Conservation (phyloP, 1,140 invertebrate genomes). For the Diachasmimorpha longicaudata region DNA sequence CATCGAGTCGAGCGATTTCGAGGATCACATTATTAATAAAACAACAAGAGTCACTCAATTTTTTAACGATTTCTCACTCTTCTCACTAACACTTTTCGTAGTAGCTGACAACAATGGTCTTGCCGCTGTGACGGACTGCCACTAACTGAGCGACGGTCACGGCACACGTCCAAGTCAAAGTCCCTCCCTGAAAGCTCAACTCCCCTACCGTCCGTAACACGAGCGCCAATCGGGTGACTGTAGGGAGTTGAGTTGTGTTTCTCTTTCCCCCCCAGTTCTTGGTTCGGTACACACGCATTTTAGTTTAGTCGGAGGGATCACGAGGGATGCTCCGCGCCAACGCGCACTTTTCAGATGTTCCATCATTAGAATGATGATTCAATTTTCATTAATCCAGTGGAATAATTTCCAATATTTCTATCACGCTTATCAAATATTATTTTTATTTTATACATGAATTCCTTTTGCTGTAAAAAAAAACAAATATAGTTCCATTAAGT, state of each 20-base stretch:
- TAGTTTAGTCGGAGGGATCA: slow-evolving; percentile 4
- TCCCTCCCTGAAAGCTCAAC: slow-evolving; percentile 40
- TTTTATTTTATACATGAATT: too few species aligned
- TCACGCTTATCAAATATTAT: too few species aligned
- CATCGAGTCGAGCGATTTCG: background rate
- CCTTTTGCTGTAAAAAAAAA: too few species aligned
- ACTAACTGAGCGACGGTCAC: slow-evolving; percentile 53
- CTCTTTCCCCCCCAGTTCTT: slow-evolving; percentile 25
- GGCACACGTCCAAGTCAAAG: slow-evolving; percentile 29
- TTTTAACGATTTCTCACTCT: background rate
- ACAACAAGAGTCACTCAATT: background rate
- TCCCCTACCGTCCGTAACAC: slow-evolving; percentile 37
- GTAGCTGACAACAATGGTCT: slow-evolving; percentile 23
- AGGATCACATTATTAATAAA: background rate
- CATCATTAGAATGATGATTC: background rate
- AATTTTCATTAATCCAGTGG: too few species aligned
- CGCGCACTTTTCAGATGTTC: background rate
- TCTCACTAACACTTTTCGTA: background rate
- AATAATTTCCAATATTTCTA: too few species aligned
- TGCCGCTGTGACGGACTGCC: slow-evolving; percentile 53
- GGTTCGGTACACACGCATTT: slow-evolving; percentile 30
- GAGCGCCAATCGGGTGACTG: slow-evolving; percentile 36
- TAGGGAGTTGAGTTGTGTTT: background rate
- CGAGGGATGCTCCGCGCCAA: slow-evolving; percentile 25
- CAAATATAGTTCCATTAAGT: too few species aligned